Base-by-base conservation (phyloP, 2,888 invertebrate species). In the Sphecodes monilicornis region DNA sequence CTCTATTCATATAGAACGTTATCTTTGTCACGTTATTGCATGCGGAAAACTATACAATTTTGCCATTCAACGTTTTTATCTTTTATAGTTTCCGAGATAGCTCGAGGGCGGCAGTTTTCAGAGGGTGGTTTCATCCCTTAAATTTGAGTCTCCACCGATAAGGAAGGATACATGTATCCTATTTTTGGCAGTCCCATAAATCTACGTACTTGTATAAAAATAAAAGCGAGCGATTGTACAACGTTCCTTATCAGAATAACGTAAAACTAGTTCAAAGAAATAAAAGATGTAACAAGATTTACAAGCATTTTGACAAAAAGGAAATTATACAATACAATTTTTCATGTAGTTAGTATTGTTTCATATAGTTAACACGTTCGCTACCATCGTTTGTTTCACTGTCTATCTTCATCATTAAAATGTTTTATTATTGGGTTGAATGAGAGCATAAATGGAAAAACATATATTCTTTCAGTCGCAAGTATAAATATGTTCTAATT, bases 31-130 rank as follows among this genome's bases (percentile, higher is more conserved):
- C 26, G 13, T 57, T n/a, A 57, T 57, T 57, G 26, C 13, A 57
- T 57, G n/a, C 57, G 57, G n/a, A 26, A 57, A 57, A 57, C 57
- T 57, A 57, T 57, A 50, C 22, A 57, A 57, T n/a, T 57, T 26
- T 57, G 2, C 57, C 57, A 26, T 57, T 26, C n/a, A 57, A 26
- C 26, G 13, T 57, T 57, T 57, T 57, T 57, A 57, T 57, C 57
- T 57, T 26, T 13, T 26, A 57, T 26, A 57, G 57, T 57, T 26
- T 57, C 57, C 57, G 26, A 57, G 57, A 57, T 57, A 57, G 57
- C 57, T 57, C 26, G n/a, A 13, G 57, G 57, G 57, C 22, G 26
- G 26, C 57, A 26, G 57, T 57, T 57, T 57, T 57, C 57, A 57
- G 57, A 57, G 57, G 57, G 26, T 57, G 26, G 26, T 57, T 57